These are phyloP conservation scores for Drosophila guanche DNA, from an alignment of 1,140 invertebrate species.

Conservation along the genomic window DNA sequence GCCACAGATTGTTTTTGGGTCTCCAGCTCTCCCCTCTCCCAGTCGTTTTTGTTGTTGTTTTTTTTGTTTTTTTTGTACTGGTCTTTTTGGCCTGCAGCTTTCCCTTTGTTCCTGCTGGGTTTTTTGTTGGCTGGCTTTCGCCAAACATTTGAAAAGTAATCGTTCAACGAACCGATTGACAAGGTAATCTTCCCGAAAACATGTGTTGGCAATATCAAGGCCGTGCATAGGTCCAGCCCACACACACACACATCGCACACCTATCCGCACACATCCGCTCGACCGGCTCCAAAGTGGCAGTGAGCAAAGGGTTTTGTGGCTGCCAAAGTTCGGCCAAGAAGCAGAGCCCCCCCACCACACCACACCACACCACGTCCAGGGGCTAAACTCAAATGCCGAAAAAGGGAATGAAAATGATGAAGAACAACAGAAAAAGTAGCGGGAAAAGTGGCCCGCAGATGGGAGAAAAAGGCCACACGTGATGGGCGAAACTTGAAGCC, in stretches of 20 bases:
- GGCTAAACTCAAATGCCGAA: slow-evolving; percentile 40
- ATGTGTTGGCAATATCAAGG: slow-evolving; percentile 76
- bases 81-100: slow-evolving; percentile 12
- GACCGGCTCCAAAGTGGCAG: not conserved
- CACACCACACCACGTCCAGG: not conserved
- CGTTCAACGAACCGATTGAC: slow-evolving; percentile 78
- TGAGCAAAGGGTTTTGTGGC: slow-evolving; percentile 49
- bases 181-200: slow-evolving; percentile 72
- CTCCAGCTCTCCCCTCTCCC: not conserved
- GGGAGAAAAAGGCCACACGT: slow-evolving; percentile 33
- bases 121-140: slow-evolving; percentile 39
- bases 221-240: slow-evolving; percentile 29
- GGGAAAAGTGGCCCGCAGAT: not conserved
- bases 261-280: slow-evolving; percentile 8
- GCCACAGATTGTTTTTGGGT: slow-evolving; percentile 42
- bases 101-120: slow-evolving; percentile 8
- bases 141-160: slow-evolving; percentile 67
- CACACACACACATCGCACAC: slow-evolving; percentile 4
- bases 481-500: slow-evolving; percentile 56
- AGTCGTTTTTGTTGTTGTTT: not conserved
- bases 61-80: not conserved
- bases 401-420: slow-evolving; percentile 35
- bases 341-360: slow-evolving; percentile 2
- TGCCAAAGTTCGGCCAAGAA: slow-evolving; percentile 47
- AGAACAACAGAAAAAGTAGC: slow-evolving; percentile 6